These are phyloP conservation scores for Micrastur ruficollis DNA, from an alignment of 2,797 vertebrate genomes.

Conservation along the genomic window DNA sequence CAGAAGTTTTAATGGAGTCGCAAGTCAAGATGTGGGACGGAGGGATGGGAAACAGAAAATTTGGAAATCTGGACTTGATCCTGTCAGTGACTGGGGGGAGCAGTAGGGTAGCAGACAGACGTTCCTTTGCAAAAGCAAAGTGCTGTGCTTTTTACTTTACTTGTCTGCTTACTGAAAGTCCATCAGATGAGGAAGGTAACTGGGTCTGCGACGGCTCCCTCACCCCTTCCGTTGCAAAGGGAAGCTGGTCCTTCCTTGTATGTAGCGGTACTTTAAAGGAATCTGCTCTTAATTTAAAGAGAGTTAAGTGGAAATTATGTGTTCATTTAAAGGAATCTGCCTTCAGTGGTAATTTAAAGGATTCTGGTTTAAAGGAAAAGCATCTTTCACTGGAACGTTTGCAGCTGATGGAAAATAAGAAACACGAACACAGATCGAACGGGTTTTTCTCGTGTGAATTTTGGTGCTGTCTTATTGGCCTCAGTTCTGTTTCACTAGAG, in stretches of 20 bases:
- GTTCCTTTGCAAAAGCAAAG: neutral
- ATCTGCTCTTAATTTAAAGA: neutral
- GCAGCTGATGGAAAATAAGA: neutral
- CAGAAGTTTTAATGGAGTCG: neutral
- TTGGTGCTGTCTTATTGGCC: neutral
- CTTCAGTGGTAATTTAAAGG: neutral
- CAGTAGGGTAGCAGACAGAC: neutral
- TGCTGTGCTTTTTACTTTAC: neutral
- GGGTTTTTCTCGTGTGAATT: neutral
- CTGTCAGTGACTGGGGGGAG: neutral
- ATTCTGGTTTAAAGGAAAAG: neutral
- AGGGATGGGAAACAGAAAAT: neutral
- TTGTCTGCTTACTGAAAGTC: neutral
- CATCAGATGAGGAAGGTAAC: neutral
- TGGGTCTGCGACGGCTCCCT: accelerated
- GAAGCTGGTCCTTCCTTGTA: neutral
- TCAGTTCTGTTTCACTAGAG: neutral
- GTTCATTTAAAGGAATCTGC: neutral
- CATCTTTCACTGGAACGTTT: neutral
- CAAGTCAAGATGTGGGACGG: neutral
- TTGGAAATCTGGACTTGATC: neutral
- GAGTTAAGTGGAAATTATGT: neutral
- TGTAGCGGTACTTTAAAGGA: neutral
- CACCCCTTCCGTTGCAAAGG: neutral
- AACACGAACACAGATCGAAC: neutral